phyloP scores from a whole-genome alignment of 64 coral and sea anemone species.

The Stylophora pistillata region DNA sequence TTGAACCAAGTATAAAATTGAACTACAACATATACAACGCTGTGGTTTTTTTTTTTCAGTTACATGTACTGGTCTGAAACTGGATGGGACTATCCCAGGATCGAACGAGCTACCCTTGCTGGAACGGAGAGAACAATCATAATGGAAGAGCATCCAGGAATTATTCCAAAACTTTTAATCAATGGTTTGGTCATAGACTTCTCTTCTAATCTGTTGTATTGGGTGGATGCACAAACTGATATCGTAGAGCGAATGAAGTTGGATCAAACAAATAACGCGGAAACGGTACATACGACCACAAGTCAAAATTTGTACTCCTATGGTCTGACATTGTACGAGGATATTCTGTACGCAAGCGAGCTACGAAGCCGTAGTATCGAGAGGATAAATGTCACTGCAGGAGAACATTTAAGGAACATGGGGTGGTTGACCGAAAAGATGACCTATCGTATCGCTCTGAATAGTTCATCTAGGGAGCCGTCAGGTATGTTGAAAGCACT shows the following conservation, averaged over 20 bases:
- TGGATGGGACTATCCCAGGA: conserved; percentile 15
- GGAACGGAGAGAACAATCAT: conserved; percentile 29
- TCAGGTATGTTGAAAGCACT: background rate
- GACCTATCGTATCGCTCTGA: conserved; percentile 13
- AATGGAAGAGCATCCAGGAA: background rate
- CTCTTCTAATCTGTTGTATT: conserved; percentile 41
- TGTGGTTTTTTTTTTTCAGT: conserved; percentile 8
- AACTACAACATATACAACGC: too few relatives aligned
- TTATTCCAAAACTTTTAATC: background rate
- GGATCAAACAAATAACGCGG: background rate
- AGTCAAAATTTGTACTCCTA: background rate
- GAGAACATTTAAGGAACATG: background rate
- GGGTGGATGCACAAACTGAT: conserved; percentile 9
- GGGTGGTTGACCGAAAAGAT: background rate
- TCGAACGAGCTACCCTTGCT: conserved; percentile 43
- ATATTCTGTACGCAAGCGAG: conserved; percentile 40
- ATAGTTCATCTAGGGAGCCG: conserved; percentile 35
- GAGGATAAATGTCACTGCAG: conserved; percentile 15
- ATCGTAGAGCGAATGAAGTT: conserved; percentile 33
- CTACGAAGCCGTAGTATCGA: conserved; percentile 6
- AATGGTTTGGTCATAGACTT: conserved; percentile 49
- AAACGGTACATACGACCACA: background rate
- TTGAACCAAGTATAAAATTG: too few relatives aligned
- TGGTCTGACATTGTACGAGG: conserved; percentile 22
- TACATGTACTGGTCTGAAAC: conserved; percentile 48